Evolutionary conservation across 2,797 vertebrate species (phyloP), one percentile per base, ranked within the genome.

Genomic region (Fistularia commersonii): DNA sequence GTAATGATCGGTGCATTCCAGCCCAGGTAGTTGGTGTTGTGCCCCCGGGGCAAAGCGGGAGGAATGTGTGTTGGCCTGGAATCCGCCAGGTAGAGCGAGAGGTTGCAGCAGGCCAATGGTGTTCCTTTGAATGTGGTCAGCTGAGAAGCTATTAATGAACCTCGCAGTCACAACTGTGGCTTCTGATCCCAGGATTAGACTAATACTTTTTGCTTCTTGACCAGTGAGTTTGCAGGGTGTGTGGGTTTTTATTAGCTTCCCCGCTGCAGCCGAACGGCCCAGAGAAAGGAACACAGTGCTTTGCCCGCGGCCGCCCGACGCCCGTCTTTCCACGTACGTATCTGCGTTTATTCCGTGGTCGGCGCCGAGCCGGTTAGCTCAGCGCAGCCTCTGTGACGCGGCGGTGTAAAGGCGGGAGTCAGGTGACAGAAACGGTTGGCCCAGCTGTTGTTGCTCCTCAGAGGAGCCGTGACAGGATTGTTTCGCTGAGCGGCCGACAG

Each of bases 361-460:
- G 4, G 23, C 4, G 23, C 4, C 4, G 23, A 23, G 23, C 2
- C 23, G 23, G 23, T 23, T 23, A 41, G 1, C 32, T 23, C 32
- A 36, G 42, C 4, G 7, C 33, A 43, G 56, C 53, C 54, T 42
- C 47, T 41, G 37, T 48, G 59, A 67, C 57, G 55, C 54, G 70
- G 53, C 31, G 41, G 48, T 15, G 51, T 37, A 39, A 52, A 60
- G 51, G 66, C 40, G 3, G 74, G 81, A 64, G 82, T 89, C 80
- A 77, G 79, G 81, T 88, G 87, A 82, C 85, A 65, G 59, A 71
- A 77, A 72, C 79, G 66, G 83, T 88, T 87, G 71, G 76, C 48
- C 79, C 88, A 90, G 87, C 87, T 90, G 90, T 84, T 85, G 66
- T 69, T 58, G 78, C 45, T 71, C 72, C 79, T 89, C 85, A 87